Conservation (phyloP, 2,797 vertebrate genomes). For the Nyctalus aviator region DNA sequence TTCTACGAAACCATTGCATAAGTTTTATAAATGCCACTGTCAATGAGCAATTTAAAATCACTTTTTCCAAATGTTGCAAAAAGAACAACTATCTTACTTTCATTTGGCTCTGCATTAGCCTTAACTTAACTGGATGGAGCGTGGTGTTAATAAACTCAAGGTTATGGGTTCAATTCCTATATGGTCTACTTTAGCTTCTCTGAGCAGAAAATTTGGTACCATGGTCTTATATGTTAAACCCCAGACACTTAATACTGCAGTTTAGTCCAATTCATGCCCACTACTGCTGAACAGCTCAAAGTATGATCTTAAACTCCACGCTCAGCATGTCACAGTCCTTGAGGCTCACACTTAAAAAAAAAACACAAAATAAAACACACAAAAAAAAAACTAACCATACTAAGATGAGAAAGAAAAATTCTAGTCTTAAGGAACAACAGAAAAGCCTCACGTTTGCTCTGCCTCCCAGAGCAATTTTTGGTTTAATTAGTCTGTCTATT, state of each 20-base stretch:
- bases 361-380: not conserved
- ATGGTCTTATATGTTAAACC: not conserved
- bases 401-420: not conserved
- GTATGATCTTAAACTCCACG: slow-evolving; percentile 14
- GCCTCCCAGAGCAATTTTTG: not conserved
- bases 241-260: not conserved
- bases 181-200: not conserved
- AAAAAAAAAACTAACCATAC: not conserved
- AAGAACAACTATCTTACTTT: not conserved
- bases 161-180: not conserved
- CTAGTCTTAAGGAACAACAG: not conserved
- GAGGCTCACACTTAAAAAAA: not conserved
- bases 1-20: not conserved
- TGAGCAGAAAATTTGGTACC: not conserved
- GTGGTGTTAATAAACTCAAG: not conserved
- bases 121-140: not conserved
- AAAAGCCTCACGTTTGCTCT: not conserved
- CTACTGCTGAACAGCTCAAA: not conserved
- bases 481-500: not conserved
- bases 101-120: not conserved
- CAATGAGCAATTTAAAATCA: not conserved
- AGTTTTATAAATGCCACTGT: slow-evolving; percentile 31
- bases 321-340: not conserved
- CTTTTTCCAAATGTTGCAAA: slow-evolving; percentile 32
- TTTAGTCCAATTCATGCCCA: not conserved